Evolutionary conservation across 2,888 invertebrate species (phyloP).

Genomic region (Tineola bisselliella): DNA sequence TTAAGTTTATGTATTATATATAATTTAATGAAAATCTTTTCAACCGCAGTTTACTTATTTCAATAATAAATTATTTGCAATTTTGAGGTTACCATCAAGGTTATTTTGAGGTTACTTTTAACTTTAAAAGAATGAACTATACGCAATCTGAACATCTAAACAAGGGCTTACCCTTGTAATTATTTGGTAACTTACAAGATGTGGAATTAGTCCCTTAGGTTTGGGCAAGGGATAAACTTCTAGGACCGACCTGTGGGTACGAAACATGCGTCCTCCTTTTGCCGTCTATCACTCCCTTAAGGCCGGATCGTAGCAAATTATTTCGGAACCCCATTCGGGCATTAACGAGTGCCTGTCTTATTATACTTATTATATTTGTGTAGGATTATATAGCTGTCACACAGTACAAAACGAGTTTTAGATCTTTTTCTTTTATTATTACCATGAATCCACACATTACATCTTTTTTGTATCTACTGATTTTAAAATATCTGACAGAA

Average conservation of each 20-base stretch:
- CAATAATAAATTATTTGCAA: not conserved
- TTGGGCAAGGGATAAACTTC: not conserved
- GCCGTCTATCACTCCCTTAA: conserved; percentile 14
- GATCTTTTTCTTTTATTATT: too few relatives aligned
- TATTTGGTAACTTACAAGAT: conserved; percentile 13
- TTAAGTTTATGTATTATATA: too few relatives aligned
- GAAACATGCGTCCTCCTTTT: conserved; percentile 2
- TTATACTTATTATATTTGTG: too few relatives aligned
- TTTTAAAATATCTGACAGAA: too few relatives aligned
- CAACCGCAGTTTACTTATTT: not conserved
- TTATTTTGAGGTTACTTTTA: too few relatives aligned
- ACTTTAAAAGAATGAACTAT: too few relatives aligned
- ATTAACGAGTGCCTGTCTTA: too few relatives aligned
- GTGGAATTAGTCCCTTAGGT: conserved; percentile 15
- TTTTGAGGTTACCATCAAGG: not conserved
- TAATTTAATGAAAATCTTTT: not conserved
- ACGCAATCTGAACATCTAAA: not conserved
- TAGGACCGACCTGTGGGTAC: conserved; percentile 1
- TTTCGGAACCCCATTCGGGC: conserved; percentile 8
- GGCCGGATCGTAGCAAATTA: conserved; percentile 10
- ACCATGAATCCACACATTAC: too few relatives aligned
- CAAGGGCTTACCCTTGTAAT: conserved; percentile 11
- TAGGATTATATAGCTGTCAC: too few relatives aligned
- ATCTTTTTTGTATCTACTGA: too few relatives aligned
- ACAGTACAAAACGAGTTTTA: too few relatives aligned